Evolutionary conservation across 2,113 vertebrate species (phyloP), one percentile per base, ranked within the genome.

Genomic region (Urocolius indicus): DNA sequence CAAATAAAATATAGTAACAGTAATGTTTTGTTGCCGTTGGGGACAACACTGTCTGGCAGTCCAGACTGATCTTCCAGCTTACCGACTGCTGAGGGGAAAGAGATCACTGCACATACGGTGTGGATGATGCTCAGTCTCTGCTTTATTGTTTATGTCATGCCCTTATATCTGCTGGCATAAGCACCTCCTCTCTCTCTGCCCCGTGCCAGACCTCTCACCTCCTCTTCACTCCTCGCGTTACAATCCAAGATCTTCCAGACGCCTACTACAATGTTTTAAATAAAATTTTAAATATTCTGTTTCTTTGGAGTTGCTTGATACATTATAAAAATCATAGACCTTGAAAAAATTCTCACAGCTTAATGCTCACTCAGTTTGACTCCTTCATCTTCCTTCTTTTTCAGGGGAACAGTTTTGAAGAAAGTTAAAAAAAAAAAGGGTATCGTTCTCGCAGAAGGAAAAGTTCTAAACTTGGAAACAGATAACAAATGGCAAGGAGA

Each of bases 401-500:
- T 58, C 14, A 88, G 41, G 26, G 14, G 21, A 32, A 78, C 29
- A 66, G 72, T 62, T 85, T 36, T 55, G 16, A 87, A 48, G 63
- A 32, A 57, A 38, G 89, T 87, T 77, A 59, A 68, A 90, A 90
- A 51, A 30, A 61, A 78, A 75, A 94, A 38, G 48, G 29, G 29
- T 43, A 67, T n/a, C 3, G 1, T 23, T 86, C 66, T 32, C 57
- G 45, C 72, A 89, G 65, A 68, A 91, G 41, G 10, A 65, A 45
- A 67, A 82, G 63, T 32, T 90, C 77, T 75, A 87, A 91, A 95
- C 87, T 77, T 84, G 77, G 87, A 89, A 94, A 81, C 23, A 82
- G 62, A 55, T 14, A 86, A 74, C 89, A 97, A 78, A 89, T 81
- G 87, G 84, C 75, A 91, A 73, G 66, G 29, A 92, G 57, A 91